A percentile compares a stretch with the other conserved stretches of the same genome.
These are phyloP conservation scores for Lontra canadensis DNA, from an alignment of 2,113 vertebrate genomes.

Conservation along the genomic window DNA sequence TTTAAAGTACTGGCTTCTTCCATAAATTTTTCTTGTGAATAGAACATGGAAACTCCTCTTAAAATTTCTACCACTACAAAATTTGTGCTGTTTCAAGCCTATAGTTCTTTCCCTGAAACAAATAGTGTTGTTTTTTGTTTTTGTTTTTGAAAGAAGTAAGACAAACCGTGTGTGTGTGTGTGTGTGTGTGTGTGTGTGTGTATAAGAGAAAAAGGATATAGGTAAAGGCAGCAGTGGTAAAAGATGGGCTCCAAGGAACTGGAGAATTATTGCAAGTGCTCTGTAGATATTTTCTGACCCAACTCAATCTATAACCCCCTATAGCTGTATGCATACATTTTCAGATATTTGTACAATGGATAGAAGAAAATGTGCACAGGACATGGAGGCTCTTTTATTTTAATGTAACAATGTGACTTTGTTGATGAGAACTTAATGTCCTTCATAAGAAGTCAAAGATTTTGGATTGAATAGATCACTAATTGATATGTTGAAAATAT, in stretches of 20 bases:
- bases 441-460: not conserved
- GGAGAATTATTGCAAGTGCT: not conserved
- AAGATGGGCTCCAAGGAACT: not conserved
- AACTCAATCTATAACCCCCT: too few relatives aligned
- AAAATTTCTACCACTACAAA: not conserved
- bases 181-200: not conserved
- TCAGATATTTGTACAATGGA: not conserved
- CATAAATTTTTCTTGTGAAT: not conserved
- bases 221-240: not conserved
- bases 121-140: not conserved
- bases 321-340: too few relatives aligned
- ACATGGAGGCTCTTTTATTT: not conserved
- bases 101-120: not conserved
- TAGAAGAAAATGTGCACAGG: not conserved
- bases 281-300: not conserved
- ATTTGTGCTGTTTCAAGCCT: not conserved
- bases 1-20: not conserved
- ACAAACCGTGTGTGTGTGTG: not conserved
- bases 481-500: not conserved
- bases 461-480: constrained; percentile 24
- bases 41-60: not conserved
- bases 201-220: too few relatives aligned
- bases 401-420: not conserved
- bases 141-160: not conserved
- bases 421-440: not conserved